Percentiles rank a stretch among this genome's conserved stretches.
phyloP scores from a whole-genome alignment of 2,797 vertebrate genomes.

The Sciurus vulgaris region DNA sequence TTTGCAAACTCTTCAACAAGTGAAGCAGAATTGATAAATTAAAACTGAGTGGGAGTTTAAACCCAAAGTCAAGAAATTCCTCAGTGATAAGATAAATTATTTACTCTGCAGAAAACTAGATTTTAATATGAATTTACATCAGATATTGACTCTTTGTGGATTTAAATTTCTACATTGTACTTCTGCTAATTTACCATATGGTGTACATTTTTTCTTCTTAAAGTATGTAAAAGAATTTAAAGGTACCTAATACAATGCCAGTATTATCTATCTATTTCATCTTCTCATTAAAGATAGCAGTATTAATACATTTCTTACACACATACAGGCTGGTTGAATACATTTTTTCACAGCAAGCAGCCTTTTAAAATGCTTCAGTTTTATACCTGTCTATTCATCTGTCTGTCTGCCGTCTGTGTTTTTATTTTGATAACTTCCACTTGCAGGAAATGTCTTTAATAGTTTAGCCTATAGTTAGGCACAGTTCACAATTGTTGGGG shows the following conservation, averaged over 20 bases:
- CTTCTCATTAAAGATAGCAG: conserved; percentile 66
- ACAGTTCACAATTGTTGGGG: not conserved
- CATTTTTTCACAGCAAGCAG: conserved; percentile 23
- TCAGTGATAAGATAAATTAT: conserved; percentile 39
- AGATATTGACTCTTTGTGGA: conserved; percentile 6
- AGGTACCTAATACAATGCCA: conserved; percentile 52
- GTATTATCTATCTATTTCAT: conserved; percentile 60
- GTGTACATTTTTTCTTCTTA: conserved; percentile 65
- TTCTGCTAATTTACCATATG: conserved; percentile 56
- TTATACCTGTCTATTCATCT: not conserved
- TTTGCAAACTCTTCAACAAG: conserved; percentile 57
- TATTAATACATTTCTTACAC: conserved; percentile 60
- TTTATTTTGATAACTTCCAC: not conserved
- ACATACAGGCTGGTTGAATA: conserved; percentile 35
- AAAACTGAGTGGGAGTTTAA: conserved; percentile 59
- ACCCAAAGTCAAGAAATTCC: conserved; percentile 62
- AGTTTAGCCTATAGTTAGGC: not conserved
- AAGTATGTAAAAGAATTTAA: conserved; percentile 32
- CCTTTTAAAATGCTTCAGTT: conserved; percentile 34
- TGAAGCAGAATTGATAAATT: conserved; percentile 49
- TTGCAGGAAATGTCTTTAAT: not conserved
- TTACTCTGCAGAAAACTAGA: conserved; percentile 47
- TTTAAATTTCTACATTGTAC: conserved; percentile 43
- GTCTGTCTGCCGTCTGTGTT: not conserved
- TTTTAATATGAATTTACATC: conserved; percentile 43